A percentile compares a stretch with the other conserved stretches of the same genome.
These are phyloP conservation scores for Sepioteuthis lessoniana DNA, from an alignment of 2,888 invertebrate species.

Conservation along the genomic window DNA sequence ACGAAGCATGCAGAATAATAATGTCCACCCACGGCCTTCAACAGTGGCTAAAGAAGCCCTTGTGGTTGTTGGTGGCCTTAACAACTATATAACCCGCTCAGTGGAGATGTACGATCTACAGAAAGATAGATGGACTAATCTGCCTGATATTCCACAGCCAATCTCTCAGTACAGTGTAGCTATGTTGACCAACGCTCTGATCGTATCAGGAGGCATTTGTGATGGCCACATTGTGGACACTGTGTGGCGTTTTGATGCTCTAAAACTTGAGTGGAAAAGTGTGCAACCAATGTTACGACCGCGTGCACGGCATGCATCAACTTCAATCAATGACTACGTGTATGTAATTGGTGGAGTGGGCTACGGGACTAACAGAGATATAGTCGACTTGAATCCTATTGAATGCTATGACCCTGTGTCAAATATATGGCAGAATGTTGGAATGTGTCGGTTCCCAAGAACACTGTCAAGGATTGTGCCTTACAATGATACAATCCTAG, in stretches of 20 bases:
- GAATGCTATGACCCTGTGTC: conserved; percentile 70
- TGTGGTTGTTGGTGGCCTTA: conserved; percentile 70
- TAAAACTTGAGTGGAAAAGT: conserved; percentile 68
- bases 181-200: conserved; percentile 69
- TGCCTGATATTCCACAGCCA: conserved; percentile 69
- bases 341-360: conserved; percentile 73
- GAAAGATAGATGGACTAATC: conserved; percentile 70
- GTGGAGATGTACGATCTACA: conserved; percentile 73
- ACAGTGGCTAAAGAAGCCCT: conserved; percentile 74
- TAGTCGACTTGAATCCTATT: conserved; percentile 69
- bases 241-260: conserved; percentile 72
- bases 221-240: conserved; percentile 68
- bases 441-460: conserved; percentile 71
- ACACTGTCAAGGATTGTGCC: conserved; percentile 70
- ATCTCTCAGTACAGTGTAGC: conserved; percentile 70
- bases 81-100: conserved; percentile 64
- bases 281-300: conserved; percentile 68
- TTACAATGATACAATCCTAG: conserved; percentile 69
- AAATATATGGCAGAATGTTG: conserved; percentile 68
- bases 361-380: conserved; percentile 60
- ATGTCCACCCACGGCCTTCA: conserved; percentile 71
- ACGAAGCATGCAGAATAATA: conserved; percentile 70
- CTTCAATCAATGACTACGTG: conserved; percentile 65
- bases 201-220: conserved; percentile 72
- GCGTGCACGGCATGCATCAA: conserved; percentile 72